phyloP scores from a whole-genome alignment of 2,113 vertebrate genomes.

The Embiotoca jacksoni region DNA sequence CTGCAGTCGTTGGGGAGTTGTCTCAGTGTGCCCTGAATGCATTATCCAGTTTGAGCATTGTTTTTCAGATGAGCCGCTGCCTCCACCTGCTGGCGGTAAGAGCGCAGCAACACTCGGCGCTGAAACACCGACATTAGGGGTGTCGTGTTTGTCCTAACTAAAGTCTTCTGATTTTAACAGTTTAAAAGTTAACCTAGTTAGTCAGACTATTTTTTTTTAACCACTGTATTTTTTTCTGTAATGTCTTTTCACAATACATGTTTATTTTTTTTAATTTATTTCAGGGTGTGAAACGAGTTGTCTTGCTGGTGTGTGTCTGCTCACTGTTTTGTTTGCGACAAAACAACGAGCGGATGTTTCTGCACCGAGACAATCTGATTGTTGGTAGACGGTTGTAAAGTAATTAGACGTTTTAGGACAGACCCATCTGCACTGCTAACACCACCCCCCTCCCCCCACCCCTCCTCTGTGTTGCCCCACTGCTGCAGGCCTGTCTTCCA shows the following conservation, averaged over 20 bases:
- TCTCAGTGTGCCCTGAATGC: constrained; percentile 38
- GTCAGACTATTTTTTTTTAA: too few relatives aligned
- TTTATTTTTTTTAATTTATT: not conserved
- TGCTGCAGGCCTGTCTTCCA: constrained; percentile 6
- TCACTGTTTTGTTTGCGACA: constrained; percentile 29
- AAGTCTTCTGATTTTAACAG: not conserved
- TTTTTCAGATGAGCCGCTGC: constrained; percentile 81
- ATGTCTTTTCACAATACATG: not conserved
- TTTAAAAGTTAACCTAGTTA: too few relatives aligned
- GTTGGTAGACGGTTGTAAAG: constrained; percentile 95
- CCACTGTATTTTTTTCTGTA: too few relatives aligned
- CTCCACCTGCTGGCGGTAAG: constrained; percentile 88
- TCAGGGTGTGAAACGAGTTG: not conserved
- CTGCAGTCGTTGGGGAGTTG: constrained; percentile 1
- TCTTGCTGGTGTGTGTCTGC: not conserved
- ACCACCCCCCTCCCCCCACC: constrained; percentile 59
- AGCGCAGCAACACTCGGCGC: constrained; percentile 18
- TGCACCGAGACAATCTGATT: constrained; percentile 89
- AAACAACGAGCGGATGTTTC: constrained; percentile 91
- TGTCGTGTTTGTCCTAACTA: too few relatives aligned
- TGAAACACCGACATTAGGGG: not conserved
- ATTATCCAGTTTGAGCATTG: not conserved
- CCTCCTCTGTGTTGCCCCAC: not conserved
- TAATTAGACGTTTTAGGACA: constrained; percentile 94
- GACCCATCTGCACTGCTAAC: constrained; percentile 83